These are phyloP conservation scores for Triplophysa bombifrons DNA, from an alignment of 2,797 vertebrate genomes.

Conservation along the genomic window DNA sequence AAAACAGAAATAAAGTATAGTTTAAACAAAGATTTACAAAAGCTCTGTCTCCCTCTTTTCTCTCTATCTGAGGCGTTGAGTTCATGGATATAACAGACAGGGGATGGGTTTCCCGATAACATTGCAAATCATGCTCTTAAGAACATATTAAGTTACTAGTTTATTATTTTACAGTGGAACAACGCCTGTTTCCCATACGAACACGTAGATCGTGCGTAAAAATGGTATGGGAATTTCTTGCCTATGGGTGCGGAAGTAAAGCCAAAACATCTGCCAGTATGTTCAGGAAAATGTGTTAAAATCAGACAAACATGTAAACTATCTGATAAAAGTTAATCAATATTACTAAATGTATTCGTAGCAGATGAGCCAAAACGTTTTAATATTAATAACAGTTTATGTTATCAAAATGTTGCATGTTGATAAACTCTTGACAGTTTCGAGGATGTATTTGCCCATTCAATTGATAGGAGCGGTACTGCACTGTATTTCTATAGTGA, in stretches of 20 bases:
- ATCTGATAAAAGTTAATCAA: too few relatives aligned
- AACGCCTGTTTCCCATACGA: not conserved
- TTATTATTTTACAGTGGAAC: constrained; percentile 1
- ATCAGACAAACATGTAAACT: not conserved
- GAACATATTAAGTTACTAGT: not conserved
- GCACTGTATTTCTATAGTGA: too few relatives aligned
- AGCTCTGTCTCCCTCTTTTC: not conserved
- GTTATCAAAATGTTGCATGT: too few relatives aligned
- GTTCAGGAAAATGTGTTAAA: too few relatives aligned
- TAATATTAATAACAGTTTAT: too few relatives aligned
- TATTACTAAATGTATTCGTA: too few relatives aligned
- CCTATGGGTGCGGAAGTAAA: not conserved
- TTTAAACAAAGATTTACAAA: too few relatives aligned
- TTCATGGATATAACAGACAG: not conserved
- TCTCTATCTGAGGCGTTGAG: not conserved
- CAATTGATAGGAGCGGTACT: too few relatives aligned
- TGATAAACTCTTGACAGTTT: too few relatives aligned
- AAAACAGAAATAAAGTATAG: too few relatives aligned
- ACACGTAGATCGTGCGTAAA: not conserved
- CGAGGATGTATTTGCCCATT: too few relatives aligned
- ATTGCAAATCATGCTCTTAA: not conserved
- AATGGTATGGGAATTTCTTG: not conserved
- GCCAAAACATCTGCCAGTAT: not conserved
- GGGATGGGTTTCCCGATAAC: not conserved
- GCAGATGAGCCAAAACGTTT: too few relatives aligned